Conservation (phyloP, 2,888 invertebrate species). For the Ormyrus nitidulus region DNA sequence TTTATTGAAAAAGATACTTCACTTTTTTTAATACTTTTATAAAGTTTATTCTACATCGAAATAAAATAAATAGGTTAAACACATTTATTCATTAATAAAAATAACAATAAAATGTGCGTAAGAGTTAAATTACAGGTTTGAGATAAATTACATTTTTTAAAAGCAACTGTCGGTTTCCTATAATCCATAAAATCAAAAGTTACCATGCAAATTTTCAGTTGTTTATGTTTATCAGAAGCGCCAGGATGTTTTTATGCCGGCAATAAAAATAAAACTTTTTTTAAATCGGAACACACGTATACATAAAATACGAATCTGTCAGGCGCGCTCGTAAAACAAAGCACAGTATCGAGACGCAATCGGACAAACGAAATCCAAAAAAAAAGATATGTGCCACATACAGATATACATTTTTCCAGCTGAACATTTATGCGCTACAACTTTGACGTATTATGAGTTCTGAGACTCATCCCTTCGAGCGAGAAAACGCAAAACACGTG, state of each 20-base stretch:
- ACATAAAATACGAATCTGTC: not conserved
- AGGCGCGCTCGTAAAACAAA: slow-evolving; percentile 33
- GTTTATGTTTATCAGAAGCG: slow-evolving; percentile 24
- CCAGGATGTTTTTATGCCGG: not conserved
- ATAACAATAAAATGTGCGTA: too few relatives aligned
- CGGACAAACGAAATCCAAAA: slow-evolving; percentile 24
- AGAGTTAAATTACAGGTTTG: too few relatives aligned
- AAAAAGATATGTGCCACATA: not conserved
- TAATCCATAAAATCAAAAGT: slow-evolving; percentile 5
- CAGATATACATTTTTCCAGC: slow-evolving; percentile 28
- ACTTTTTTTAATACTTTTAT: too few relatives aligned
- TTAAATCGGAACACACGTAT: slow-evolving; percentile 12
- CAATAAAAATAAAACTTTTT: slow-evolving; percentile 26
- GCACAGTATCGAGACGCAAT: slow-evolving; percentile 21
- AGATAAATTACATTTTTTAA: too few relatives aligned
- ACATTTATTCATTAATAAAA: too few relatives aligned
- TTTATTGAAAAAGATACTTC: too few relatives aligned
- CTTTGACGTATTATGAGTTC: slow-evolving; percentile 28
- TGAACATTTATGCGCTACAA: slow-evolving; percentile 10
- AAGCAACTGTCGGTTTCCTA: too few relatives aligned
- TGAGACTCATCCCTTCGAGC: slow-evolving; percentile 8
- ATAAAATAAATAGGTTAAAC: too few relatives aligned
- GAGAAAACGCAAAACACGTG: not conserved
- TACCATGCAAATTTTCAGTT: not conserved
- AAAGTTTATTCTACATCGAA: too few relatives aligned